phyloP scores from a whole-genome alignment of 2,888 invertebrate species.

The Syrista parreyssii region DNA sequence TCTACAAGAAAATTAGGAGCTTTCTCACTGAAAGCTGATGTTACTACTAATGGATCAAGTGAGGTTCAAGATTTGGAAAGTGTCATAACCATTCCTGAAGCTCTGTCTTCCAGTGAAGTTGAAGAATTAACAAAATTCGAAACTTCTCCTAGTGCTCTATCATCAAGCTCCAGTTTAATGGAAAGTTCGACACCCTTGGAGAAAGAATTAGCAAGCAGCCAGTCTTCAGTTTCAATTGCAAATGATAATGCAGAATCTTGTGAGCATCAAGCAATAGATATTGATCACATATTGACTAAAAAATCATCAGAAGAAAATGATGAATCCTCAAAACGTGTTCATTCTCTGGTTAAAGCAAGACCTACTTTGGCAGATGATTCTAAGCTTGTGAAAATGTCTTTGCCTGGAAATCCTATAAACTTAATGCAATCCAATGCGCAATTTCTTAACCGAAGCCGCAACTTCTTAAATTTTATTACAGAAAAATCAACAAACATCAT shows the following conservation, averaged over 20 bases:
- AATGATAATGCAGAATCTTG: not conserved
- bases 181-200: not conserved
- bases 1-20: not conserved
- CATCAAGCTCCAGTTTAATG: not conserved
- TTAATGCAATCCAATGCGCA: constrained; percentile 58
- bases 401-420: constrained; percentile 54
- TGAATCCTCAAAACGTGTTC: not conserved
- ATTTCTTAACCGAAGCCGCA: constrained; percentile 57
- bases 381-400: constrained; percentile 55
- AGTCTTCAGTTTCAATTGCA: not conserved
- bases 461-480: constrained; percentile 59
- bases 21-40: not conserved
- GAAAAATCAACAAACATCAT: constrained; percentile 61
- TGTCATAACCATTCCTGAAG: not conserved
- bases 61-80: not conserved
- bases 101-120: not conserved
- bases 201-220: not conserved
- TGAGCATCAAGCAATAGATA: not conserved
- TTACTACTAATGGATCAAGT: not conserved
- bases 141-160: not conserved
- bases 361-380: constrained; percentile 43
- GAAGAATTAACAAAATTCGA: not conserved
- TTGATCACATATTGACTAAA: not conserved
- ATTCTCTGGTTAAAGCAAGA: not conserved
- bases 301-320: not conserved